Percentiles rank a stretch among this genome's conserved stretches.
phyloP scores from a whole-genome alignment of 2,888 invertebrate genomes.

The Ectobius pallidus region DNA sequence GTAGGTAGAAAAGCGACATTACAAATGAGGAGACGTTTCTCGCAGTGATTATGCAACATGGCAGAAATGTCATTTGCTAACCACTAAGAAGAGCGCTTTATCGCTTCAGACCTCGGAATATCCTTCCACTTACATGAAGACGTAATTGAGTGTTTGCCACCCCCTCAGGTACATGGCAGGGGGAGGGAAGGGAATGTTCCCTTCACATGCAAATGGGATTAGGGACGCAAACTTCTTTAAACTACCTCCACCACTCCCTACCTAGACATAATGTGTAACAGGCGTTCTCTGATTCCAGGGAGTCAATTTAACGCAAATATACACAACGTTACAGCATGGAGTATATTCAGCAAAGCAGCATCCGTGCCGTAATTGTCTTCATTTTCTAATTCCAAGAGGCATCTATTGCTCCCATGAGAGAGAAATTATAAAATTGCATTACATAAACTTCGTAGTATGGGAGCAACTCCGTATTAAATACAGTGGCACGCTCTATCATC shows the following conservation, averaged over 20 bases:
- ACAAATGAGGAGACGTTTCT: too few species aligned
- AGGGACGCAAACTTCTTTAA: conserved; percentile 1
- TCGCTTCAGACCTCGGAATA: neutral
- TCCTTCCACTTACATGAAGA: neutral
- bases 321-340: too few species aligned
- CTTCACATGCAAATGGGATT: neutral
- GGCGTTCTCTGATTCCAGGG: neutral
- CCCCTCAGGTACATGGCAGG: neutral
- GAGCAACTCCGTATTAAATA: too few species aligned
- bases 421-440: too few species aligned
- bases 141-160: conserved; percentile 3
- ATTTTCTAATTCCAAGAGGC: too few species aligned
- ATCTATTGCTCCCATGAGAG: too few species aligned
- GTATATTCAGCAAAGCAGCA: too few species aligned
- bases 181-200: neutral
- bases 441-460: too few species aligned
- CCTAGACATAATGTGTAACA: neutral
- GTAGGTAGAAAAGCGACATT: too few species aligned
- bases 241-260: neutral
- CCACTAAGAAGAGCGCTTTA: neutral
- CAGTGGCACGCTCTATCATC: too few species aligned
- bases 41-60: too few species aligned
- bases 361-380: too few species aligned
- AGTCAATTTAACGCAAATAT: neutral
- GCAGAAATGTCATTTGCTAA: neutral